Percentiles rank a stretch among this genome's conserved stretches.
phyloP scores from a whole-genome alignment of 2,797 vertebrate species.

The Schizopygopsis pylzovi region DNA sequence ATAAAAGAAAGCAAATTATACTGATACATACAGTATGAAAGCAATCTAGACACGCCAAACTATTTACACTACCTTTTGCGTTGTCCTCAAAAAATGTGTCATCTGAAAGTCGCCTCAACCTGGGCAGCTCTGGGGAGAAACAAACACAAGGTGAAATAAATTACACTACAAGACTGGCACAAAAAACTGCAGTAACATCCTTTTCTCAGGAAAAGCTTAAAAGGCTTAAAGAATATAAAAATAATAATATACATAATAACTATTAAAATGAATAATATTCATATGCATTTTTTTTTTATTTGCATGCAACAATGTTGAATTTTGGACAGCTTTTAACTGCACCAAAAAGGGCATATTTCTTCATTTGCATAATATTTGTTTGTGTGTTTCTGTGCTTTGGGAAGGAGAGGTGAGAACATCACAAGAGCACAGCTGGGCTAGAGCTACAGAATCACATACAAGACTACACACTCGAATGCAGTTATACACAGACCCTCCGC shows the following conservation, averaged over 20 bases:
- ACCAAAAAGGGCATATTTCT: background rate
- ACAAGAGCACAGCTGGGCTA: slow-evolving; percentile 13
- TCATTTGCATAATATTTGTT: background rate
- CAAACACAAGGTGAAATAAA: slow-evolving; percentile 31
- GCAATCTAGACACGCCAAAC: slow-evolving; percentile 48
- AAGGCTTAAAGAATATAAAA: background rate
- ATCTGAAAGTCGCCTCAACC: slow-evolving; percentile 45
- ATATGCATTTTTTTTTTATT: background rate
- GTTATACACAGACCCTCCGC: background rate
- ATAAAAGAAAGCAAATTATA: slow-evolving; percentile 49
- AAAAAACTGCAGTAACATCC: background rate
- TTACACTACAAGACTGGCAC: background rate
- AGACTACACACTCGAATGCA: background rate
- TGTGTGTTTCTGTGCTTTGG: background rate
- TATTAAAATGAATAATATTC: background rate
- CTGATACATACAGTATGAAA: slow-evolving; percentile 47
- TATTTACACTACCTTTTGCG: slow-evolving; percentile 57
- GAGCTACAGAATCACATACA: slow-evolving; percentile 3
- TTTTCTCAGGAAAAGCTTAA: background rate
- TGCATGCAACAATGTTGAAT: background rate
- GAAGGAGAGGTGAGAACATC: slow-evolving; percentile 12
- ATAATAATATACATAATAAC: background rate
- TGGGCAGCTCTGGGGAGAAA: slow-evolving; percentile 48
- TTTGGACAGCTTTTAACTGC: background rate
- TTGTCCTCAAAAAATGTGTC: slow-evolving; percentile 56